Evolutionary conservation across 2,888 invertebrate species (phyloP).

Genomic region (Bugulina stolonifera): DNA sequence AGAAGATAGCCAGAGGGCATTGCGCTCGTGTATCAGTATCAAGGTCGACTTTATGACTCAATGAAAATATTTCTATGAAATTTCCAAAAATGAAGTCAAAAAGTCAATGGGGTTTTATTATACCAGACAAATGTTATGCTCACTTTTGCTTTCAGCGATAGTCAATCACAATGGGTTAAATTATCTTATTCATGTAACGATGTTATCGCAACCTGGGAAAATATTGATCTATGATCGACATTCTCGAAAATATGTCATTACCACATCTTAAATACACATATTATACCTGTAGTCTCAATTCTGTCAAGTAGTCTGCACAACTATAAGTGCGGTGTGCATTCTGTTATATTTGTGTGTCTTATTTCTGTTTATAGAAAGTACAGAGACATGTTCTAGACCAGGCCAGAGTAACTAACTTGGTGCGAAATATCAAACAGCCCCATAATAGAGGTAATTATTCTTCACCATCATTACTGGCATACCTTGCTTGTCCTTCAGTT

Average conservation of each 20-base stretch:
- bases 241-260: background rate
- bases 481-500: background rate
- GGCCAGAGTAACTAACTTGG: conserved; percentile 11
- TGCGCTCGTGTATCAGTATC: no score
- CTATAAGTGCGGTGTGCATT: no score
- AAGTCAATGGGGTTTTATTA: background rate
- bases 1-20: no score
- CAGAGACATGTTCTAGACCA: conserved; percentile 18
- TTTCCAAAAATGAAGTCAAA: background rate
- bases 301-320: no score
- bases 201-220: no score
- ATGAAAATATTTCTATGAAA: background rate
- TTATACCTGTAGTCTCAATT: no score
- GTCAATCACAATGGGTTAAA: background rate
- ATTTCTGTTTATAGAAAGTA: conserved; percentile 11
- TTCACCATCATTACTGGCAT: background rate
- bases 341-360: background rate
- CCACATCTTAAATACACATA: no score
- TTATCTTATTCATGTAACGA: no score
- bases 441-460: background rate
- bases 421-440: background rate
- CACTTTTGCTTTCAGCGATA: background rate
- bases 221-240: background rate
- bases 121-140: background rate
- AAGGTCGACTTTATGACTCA: no score